Evolutionary conservation across 2,888 invertebrate species (phyloP).

Genomic region (Troilus luridus): DNA sequence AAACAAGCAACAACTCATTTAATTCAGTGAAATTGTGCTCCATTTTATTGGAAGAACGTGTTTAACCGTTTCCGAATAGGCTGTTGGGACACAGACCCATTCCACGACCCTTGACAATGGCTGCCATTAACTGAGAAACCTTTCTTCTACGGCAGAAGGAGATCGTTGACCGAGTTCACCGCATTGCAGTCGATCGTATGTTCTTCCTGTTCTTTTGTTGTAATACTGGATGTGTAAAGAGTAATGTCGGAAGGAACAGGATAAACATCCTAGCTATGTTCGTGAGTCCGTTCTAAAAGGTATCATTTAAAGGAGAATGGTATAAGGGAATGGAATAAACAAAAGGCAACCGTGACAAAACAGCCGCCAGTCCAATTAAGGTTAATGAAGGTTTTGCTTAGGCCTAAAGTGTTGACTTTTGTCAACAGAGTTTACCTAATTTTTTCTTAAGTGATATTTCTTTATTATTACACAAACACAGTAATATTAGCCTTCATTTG

Average conservation of each 20-base stretch:
- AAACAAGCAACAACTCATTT: no score
- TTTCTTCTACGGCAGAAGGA: neutral
- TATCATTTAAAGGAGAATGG: neutral
- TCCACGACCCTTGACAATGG: neutral
- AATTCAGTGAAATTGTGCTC: no score
- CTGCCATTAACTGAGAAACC: neutral
- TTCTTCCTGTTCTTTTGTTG: slow-evolving; percentile 11
- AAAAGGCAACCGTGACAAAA: neutral
- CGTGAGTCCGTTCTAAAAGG: neutral
- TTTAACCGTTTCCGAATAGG: neutral
- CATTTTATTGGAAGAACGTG: neutral
- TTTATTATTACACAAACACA: no score
- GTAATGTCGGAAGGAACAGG: neutral
- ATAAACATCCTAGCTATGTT: neutral
- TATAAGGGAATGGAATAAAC: neutral
- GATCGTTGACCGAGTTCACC: neutral
- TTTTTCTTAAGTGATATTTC: no score
- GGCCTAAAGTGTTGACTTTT: neutral
- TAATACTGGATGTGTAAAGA: neutral
- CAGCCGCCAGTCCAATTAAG: neutral
- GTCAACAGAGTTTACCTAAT: no score
- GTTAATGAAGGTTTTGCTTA: neutral
- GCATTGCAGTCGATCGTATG: neutral
- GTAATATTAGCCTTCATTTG: no score
- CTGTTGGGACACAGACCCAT: neutral